These are phyloP conservation scores for Macaria liturata DNA, from an alignment of 2,888 invertebrate genomes.

Conservation along the genomic window DNA sequence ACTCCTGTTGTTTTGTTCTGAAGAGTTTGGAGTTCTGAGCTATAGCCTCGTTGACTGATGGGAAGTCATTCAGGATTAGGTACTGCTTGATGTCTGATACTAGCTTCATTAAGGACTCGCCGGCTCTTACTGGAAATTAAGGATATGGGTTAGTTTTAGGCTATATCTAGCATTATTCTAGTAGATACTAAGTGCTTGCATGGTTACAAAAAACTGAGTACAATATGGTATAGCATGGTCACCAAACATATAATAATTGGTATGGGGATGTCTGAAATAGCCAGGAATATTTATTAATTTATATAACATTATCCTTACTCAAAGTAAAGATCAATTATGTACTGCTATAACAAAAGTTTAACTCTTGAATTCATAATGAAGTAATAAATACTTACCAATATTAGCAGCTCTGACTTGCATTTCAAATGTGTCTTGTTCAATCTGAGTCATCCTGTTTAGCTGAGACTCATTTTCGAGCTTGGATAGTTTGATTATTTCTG, in stretches of 20 bases:
- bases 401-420: slow-evolving; percentile 98
- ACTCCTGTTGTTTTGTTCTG: slow-evolving; percentile 94
- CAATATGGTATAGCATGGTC: too few relatives aligned
- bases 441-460: slow-evolving; percentile 94
- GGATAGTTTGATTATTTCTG: slow-evolving; percentile 94
- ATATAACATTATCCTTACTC: too few relatives aligned
- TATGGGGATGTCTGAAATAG: too few relatives aligned
- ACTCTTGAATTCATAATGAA: too few relatives aligned
- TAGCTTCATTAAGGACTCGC: slow-evolving; percentile 97
- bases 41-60: slow-evolving; percentile 98
- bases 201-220: too few relatives aligned
- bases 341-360: too few relatives aligned
- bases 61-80: slow-evolving; percentile 98
- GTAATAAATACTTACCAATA: slow-evolving; percentile 82
- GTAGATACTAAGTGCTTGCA: too few relatives aligned
- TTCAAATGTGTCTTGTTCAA: slow-evolving; percentile 97
- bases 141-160: background rate
- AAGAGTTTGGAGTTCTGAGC: slow-evolving; percentile 96
- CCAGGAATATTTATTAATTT: too few relatives aligned
- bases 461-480: slow-evolving; percentile 96
- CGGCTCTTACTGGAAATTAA: slow-evolving; percentile 90
- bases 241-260: too few relatives aligned
- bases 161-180: too few relatives aligned
- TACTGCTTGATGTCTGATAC: slow-evolving; percentile 99
- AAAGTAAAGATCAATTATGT: too few relatives aligned